phyloP scores from a whole-genome alignment of 2,888 invertebrate genomes.

The Zygaena filipendulae region DNA sequence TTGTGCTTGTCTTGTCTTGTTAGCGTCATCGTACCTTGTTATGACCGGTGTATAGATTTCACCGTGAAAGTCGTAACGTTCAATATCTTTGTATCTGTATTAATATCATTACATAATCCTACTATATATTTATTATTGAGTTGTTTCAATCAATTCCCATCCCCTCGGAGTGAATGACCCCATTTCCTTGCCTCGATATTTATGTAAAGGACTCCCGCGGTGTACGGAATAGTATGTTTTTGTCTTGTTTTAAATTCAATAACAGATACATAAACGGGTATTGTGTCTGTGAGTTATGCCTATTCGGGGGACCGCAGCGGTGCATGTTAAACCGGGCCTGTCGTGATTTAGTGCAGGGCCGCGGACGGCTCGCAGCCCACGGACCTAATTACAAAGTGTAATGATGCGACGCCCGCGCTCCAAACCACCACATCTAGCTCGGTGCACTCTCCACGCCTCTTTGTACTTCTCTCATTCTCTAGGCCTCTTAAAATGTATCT shows the following conservation, averaged over 20 bases:
- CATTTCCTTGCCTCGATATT: constrained; percentile 35
- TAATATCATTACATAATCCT: too few species aligned
- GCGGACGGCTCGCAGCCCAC: constrained; percentile 43
- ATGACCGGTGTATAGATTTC: constrained; percentile 22
- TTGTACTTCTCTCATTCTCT: too few species aligned
- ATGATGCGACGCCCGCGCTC: constrained; percentile 40
- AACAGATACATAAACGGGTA: constrained; percentile 39
- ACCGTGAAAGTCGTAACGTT: constrained; percentile 18
- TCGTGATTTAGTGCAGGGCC: constrained; percentile 59
- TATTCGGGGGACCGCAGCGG: constrained; percentile 32
- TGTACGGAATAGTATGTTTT: constrained; percentile 27
- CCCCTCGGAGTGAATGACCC: too few species aligned
- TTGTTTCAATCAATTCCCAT: too few species aligned
- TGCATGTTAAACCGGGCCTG: constrained; percentile 40
- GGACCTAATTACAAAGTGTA: constrained; percentile 63
- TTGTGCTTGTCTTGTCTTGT: constrained; percentile 33
- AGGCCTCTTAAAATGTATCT: too few species aligned
- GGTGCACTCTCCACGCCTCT: constrained; percentile 25
- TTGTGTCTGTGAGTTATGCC: constrained; percentile 41
- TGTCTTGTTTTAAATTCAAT: constrained; percentile 46
- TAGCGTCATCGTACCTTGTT: constrained; percentile 29
- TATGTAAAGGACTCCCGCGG: constrained; percentile 32
- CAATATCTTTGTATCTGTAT: constrained; percentile 13
- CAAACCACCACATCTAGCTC: constrained; percentile 5
- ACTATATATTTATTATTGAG: too few species aligned